Base-by-base conservation (phyloP, 2,888 invertebrate genomes). In the Allacma fusca region DNA sequence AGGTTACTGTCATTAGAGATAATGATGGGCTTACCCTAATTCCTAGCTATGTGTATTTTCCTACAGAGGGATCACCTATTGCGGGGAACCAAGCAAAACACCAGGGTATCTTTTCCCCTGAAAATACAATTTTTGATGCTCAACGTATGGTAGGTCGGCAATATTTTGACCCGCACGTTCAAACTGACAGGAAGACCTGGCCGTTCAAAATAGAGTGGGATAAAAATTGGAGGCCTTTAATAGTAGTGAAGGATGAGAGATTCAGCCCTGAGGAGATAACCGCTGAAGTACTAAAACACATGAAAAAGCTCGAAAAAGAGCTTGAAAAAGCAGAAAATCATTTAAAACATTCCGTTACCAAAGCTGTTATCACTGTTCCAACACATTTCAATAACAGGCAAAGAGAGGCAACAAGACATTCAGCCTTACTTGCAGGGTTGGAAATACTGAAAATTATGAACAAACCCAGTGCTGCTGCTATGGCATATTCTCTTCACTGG, bases 321-420 rank as follows among this genome's bases (percentile, higher is more conserved):
- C n/a, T n/a, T n/a, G n/a, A n/a, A n/a, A n/a, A n/a, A n/a, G n/a
- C 69, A 23, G 40, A 21, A 0, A 5, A 23, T 0, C 24, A 69
- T 69, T 43, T 69, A 16, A n/a, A 23, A 12, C 2, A 29, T 7
- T 5, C 9, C 4, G 43, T 69, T 9, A 43, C 12, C 1, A 1
- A 23, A 13, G 69, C 69, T 0, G 69, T 65, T 43, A 69, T 69
- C 1, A 43, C 69, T 19, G 69, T 69, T 43, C 69, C 69, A 26
- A 29, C 69, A 0, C 1, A 16, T 16, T 43, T 43, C 7, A 69
- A 5, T 2, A 23, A 43, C 16, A 1, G 44, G 0, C 69, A 69
- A 23, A 19, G 69, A 4, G 44, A 69, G 1, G 43, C 69, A 1
- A 69, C 69, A 5, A 12, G 69, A 43, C 44, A 69, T 2, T 40